A percentile compares a stretch with the other conserved stretches of the same genome.
phyloP scores from a whole-genome alignment of 1,140 invertebrate species.

The Orussus abietinus region DNA sequence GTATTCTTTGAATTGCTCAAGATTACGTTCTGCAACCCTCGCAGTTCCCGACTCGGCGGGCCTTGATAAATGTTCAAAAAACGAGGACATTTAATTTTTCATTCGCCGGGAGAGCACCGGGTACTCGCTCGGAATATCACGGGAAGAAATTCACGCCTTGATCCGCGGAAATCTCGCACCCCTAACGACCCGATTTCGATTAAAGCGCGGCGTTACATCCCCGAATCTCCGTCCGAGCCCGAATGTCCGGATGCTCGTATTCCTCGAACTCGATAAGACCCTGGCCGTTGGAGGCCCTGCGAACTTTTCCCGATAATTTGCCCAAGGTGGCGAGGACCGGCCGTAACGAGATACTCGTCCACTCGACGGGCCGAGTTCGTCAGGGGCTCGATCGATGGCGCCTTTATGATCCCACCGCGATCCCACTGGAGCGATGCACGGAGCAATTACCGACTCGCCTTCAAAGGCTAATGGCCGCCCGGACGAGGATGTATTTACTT shows the following conservation, averaged over 20 bases:
- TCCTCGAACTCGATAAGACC: too few relatives aligned
- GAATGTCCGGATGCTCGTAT: too few relatives aligned
- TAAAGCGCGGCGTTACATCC: too few relatives aligned
- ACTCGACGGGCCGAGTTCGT: too few relatives aligned
- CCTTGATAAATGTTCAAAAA: slow-evolving; percentile 43
- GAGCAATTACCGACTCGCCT: too few relatives aligned
- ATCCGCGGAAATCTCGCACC: slow-evolving; percentile 19
- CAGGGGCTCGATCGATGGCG: too few relatives aligned
- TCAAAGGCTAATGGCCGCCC: too few relatives aligned
- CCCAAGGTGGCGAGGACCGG: too few relatives aligned
- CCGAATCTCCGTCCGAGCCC: not conserved
- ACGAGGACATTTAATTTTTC: slow-evolving; percentile 39
- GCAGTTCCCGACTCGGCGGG: slow-evolving; percentile 34
- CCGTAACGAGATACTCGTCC: too few relatives aligned
- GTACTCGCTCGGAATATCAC: slow-evolving; percentile 19
- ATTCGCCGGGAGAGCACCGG: slow-evolving; percentile 18
- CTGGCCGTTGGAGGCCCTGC: not conserved
- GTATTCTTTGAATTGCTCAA: slow-evolving; percentile 40
- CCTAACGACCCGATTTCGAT: slow-evolving; percentile 27
- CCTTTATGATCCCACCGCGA: too few relatives aligned
- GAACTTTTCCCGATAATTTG: not conserved
- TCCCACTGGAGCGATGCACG: too few relatives aligned
- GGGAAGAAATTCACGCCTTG: slow-evolving; percentile 12
- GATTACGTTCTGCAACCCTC: slow-evolving; percentile 39
- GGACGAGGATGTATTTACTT: too few relatives aligned